Conservation (phyloP, 1,140 invertebrate genomes). For the Nautilus pompilius region DNA sequence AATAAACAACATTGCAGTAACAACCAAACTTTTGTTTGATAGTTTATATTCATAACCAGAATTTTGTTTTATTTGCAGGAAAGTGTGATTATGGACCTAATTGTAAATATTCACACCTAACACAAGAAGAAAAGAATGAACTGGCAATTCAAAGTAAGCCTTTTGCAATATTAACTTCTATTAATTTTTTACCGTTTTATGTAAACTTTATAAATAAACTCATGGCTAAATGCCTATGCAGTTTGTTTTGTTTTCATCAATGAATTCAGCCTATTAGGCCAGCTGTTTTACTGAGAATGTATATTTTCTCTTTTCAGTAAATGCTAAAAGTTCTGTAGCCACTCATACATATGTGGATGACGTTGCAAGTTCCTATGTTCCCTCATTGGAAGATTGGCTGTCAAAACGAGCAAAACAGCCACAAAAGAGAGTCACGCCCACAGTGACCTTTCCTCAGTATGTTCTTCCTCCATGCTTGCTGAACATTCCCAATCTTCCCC, state of each 20-base stretch:
- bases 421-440: constrained; percentile 3
- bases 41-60: no score
- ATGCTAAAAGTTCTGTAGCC: no score
- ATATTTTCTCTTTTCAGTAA: constrained; percentile 5
- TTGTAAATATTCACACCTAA: constrained; percentile 28
- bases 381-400: constrained; percentile 26
- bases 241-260: no score
- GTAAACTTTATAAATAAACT: no score
- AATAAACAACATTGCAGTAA: no score
- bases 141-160: constrained; percentile 21
- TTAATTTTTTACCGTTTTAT: no score
- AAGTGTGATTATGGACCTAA: constrained; percentile 22
- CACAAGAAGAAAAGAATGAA: constrained; percentile 10
- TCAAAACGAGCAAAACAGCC: constrained; percentile 15
- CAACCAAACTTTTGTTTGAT: no score
- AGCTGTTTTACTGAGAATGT: background rate
- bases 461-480: constrained; percentile 18
- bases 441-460: background rate
- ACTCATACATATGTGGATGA: no score
- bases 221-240: no score
- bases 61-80: constrained; percentile 13
- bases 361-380: constrained; percentile 7
- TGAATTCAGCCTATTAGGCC: no score
- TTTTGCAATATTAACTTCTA: no score
- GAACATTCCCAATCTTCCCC: constrained; percentile 21